Base-by-base conservation (phyloP, 2,888 invertebrate genomes). In the Diogma glabrata region DNA sequence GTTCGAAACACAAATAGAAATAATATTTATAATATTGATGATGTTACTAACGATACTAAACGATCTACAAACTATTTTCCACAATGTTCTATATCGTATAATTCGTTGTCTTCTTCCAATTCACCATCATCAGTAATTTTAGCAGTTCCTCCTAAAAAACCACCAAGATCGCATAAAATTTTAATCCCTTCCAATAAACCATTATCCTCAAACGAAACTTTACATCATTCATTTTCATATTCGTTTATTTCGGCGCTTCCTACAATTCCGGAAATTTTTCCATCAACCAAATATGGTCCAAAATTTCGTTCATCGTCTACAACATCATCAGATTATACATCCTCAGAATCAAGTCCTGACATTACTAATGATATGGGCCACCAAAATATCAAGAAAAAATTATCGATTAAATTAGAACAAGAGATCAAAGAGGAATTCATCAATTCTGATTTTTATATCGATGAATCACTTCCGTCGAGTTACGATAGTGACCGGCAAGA, bases 401-500 rank as follows among this genome's bases (percentile, higher is more conserved):
- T 14, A 16, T 38, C 19, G n/a, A 46, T 45, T 47, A 12, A n/a
- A 24, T 17, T 33, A 26, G 26, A 28, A 40, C n/a, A 17, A 46
- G 20, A 26, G 9, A 24, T 54, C 46, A 56, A 54, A 36, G 58
- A 58, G 49, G 87, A 87, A 71, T 88, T 87, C 71, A 77, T 82
- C 63, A 82, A 79, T 64, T 84, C 87, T 47, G 87, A 89, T 67
- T 87, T 82, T 77, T 90, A 87, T 76, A 86, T 89, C 70, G 90
- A 89, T 65, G 90, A 89, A 70, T 88, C 88, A 57, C 77, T 88
- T 72, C 87, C 88, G 53, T 86, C 87, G 63, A 88, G 87, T 67
- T 79, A 86, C 71, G 84, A 55, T 49, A 56, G 58, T 45, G 55
- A 48, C 10, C 23, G 38, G 19, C 48, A 51, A 16, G 50, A 46